These are phyloP conservation scores for Platichthys flesus DNA, from an alignment of 2,113 vertebrate genomes.

Conservation along the genomic window DNA sequence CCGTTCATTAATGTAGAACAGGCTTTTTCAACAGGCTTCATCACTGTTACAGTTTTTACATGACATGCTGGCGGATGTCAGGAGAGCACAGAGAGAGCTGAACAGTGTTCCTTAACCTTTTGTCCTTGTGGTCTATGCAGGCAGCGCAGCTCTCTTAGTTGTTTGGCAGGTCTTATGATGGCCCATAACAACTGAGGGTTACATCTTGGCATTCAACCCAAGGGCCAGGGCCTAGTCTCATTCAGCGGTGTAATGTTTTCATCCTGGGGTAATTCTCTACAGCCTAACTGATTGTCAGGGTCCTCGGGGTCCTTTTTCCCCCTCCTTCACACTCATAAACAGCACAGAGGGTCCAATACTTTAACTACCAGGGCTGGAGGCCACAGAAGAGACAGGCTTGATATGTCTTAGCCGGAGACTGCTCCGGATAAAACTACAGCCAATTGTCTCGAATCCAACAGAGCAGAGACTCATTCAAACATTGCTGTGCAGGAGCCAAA, in stretches of 20 bases:
- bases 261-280: slow-evolving; percentile 69
- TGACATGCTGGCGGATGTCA: slow-evolving; percentile 1
- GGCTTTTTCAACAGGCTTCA: background rate
- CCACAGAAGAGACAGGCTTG: slow-evolving; percentile 54
- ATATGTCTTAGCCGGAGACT: slow-evolving; percentile 53
- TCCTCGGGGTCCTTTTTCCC: slow-evolving; percentile 41
- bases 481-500: slow-evolving; percentile 31
- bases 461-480: slow-evolving; percentile 37
- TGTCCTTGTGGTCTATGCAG: slow-evolving; percentile 67
- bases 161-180: slow-evolving; percentile 70
- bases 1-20: slow-evolving; percentile 26
- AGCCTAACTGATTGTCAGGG: slow-evolving; percentile 67
- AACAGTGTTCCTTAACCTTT: slow-evolving; percentile 60
- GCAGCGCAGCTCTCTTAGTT: slow-evolving; percentile 41
- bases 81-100: slow-evolving; percentile 18
- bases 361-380: slow-evolving; percentile 69
- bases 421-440: slow-evolving; percentile 49
- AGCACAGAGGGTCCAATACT: slow-evolving; percentile 60
- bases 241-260: slow-evolving; percentile 72
- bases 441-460: slow-evolving; percentile 29
- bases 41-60: slow-evolving; percentile 14
- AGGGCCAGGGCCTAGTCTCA: slow-evolving; percentile 68
- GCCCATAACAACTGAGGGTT: slow-evolving; percentile 65
- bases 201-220: slow-evolving; percentile 66
- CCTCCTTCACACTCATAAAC: slow-evolving; percentile 63